Conservation (phyloP, 2,888 invertebrate genomes). For the Eupithecia insigniata region DNA sequence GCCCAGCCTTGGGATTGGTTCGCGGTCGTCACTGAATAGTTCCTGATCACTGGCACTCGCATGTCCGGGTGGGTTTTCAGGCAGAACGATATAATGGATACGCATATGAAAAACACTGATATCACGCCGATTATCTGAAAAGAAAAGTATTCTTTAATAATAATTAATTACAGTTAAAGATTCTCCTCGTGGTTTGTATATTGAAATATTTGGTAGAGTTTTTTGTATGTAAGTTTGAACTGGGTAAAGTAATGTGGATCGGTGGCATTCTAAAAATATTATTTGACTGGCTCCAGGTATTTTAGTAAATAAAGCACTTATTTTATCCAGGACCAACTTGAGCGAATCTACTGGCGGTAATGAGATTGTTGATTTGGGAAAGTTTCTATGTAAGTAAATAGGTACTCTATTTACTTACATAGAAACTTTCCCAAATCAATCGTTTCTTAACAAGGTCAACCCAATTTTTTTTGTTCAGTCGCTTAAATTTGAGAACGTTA, state of each 20-base stretch:
- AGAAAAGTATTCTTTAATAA: slow-evolving; percentile 46
- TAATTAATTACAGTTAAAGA: too few species aligned
- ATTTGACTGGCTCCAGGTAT: too few species aligned
- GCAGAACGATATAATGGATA: slow-evolving; percentile 99
- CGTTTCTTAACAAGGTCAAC: not conserved
- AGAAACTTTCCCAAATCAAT: not conserved
- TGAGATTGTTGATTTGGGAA: too few species aligned
- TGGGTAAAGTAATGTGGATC: not conserved
- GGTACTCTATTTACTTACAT: not conserved
- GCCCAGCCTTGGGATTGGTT: slow-evolving; percentile 91
- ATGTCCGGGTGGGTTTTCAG: slow-evolving; percentile 99
- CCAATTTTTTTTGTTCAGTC: not conserved
- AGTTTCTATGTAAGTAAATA: too few species aligned
- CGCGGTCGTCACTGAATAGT: slow-evolving; percentile 90
- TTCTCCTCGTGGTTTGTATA: not conserved
- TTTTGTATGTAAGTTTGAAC: not conserved
- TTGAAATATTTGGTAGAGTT: not conserved
- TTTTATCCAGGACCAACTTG: too few species aligned
- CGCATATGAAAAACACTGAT: slow-evolving; percentile 99
- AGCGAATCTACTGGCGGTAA: too few species aligned
- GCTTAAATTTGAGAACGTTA: not conserved
- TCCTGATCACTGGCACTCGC: slow-evolving; percentile 94
- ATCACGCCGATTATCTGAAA: slow-evolving; percentile 98
- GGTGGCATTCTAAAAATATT: too few species aligned
- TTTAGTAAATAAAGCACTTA: too few species aligned